Percentiles rank a stretch among this genome's conserved stretches.
Conservation (phyloP, 2,113 vertebrate species). For the Elanus axillaris region DNA sequence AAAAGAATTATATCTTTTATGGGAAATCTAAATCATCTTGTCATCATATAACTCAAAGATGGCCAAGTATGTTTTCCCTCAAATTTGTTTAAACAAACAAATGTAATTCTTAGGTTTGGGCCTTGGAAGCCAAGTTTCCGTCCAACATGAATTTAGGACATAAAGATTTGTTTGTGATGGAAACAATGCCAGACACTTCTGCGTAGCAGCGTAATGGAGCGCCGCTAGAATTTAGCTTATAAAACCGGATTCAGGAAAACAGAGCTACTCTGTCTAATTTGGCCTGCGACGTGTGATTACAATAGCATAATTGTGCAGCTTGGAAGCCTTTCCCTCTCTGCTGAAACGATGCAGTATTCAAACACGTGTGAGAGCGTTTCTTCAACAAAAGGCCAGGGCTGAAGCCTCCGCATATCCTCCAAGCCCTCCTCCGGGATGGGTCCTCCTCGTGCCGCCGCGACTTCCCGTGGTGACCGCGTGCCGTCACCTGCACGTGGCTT, state of each 20-base stretch:
- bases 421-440: not conserved
- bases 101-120: slow-evolving; percentile 60
- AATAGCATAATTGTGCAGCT: slow-evolving; percentile 57
- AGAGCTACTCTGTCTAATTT: slow-evolving; percentile 58
- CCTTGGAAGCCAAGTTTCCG: slow-evolving; percentile 53
- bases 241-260: slow-evolving; percentile 58
- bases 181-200: slow-evolving; percentile 68
- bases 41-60: slow-evolving; percentile 58
- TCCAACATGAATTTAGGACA: slow-evolving; percentile 53
- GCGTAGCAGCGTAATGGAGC: slow-evolving; percentile 34
- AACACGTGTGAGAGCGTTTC: slow-evolving; percentile 32
- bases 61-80: slow-evolving; percentile 57
- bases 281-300: not conserved
- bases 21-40: slow-evolving; percentile 65
- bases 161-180: slow-evolving; percentile 66
- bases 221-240: slow-evolving; percentile 32
- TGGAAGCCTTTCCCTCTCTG: slow-evolving; percentile 28
- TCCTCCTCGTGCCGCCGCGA: fast-evolving
- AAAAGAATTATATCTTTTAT: slow-evolving; percentile 54
- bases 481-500: not conserved
- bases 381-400: not conserved
- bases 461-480: fast-evolving
- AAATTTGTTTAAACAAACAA: slow-evolving; percentile 68
- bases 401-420: not conserved
- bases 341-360: slow-evolving; percentile 43